Conservation (phyloP, 2,797 vertebrate genomes). For the Clarias fuscus region DNA sequence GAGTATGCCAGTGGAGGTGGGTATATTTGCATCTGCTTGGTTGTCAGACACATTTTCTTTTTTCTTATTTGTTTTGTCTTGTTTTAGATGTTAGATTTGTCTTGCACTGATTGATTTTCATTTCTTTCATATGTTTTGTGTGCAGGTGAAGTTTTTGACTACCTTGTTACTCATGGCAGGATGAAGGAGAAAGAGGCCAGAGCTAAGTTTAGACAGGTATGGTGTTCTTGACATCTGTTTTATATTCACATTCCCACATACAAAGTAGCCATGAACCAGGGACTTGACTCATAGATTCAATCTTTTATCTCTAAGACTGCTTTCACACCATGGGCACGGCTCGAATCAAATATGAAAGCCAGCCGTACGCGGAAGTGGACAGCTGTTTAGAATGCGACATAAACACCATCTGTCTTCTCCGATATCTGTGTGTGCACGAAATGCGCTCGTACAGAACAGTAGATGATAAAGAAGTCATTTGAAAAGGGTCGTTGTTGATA, state of each 20-base stretch:
- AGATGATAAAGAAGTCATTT: no score
- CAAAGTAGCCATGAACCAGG: neutral
- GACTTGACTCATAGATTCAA: neutral
- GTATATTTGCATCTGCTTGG: conserved; percentile 52
- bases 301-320: neutral
- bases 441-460: no score
- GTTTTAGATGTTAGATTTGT: neutral
- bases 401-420: no score
- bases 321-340: no score
- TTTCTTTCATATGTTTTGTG: conserved; percentile 34
- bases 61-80: neutral
- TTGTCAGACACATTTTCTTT: conserved; percentile 7
- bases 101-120: neutral
- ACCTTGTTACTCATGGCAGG: conserved; percentile 94
- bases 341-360: no score
- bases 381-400: no score
- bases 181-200: conserved; percentile 98
- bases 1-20: conserved; percentile 99
- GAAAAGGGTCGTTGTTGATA: no score
- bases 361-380: no score
- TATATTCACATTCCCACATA: neutral
- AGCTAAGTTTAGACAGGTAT: conserved; percentile 96
- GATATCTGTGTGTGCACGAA: no score
- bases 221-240: conserved; percentile 58
- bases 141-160: conserved; percentile 92